phyloP scores from a whole-genome alignment of 2,113 vertebrate species.

The Melierax canorus region DNA sequence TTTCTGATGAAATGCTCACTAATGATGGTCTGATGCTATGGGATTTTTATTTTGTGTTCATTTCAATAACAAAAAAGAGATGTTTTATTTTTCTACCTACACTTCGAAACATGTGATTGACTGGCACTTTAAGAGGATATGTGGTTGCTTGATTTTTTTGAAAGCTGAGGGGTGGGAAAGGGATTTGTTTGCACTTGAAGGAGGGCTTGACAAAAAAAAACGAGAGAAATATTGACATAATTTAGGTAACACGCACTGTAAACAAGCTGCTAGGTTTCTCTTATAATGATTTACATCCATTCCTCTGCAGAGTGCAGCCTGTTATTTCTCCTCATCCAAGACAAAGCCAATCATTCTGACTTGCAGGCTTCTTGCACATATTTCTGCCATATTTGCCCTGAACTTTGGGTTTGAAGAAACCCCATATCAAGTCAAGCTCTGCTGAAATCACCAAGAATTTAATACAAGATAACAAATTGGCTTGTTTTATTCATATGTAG shows the following conservation, averaged over 20 bases:
- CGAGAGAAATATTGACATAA: conserved; percentile 36
- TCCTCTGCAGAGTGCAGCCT: neutral
- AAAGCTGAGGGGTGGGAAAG: neutral
- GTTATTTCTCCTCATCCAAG: neutral
- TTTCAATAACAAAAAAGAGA: neutral
- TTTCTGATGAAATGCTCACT: conserved; percentile 11
- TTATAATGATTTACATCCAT: conserved; percentile 12
- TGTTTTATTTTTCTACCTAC: neutral
- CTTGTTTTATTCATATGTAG: neutral
- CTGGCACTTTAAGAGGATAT: neutral
- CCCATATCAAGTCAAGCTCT: neutral
- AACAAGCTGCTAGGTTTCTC: conserved; percentile 15
- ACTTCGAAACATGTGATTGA: neutral
- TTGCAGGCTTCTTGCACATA: neutral
- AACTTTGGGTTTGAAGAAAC: neutral
- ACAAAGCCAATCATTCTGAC: conserved; percentile 21
- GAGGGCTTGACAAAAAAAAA: neutral
- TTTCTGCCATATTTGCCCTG: conserved; percentile 15
- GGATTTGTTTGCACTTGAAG: conserved; percentile 25
- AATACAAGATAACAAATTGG: neutral
- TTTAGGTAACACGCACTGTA: conserved; percentile 16
- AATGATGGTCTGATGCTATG: neutral
- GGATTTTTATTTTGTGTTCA: neutral
- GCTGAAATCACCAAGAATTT: neutral
- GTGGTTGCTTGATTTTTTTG: neutral